Evolutionary conservation across 2,888 invertebrate genomes (phyloP).

Genomic region (Dugesia japonica): DNA sequence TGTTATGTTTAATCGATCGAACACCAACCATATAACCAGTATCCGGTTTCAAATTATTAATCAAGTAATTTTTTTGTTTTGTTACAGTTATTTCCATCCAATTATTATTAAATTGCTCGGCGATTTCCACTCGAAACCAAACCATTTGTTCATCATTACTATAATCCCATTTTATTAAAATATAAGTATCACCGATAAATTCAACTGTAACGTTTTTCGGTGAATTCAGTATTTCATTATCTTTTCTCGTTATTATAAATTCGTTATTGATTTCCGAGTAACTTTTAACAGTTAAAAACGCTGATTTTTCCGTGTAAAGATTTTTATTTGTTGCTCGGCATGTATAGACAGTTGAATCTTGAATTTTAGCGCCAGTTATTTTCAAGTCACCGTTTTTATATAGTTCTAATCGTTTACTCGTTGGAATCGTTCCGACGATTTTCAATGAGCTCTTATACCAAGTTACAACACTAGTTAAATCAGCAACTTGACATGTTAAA

Average conservation of each 20-base stretch:
- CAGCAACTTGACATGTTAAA: not conserved
- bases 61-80: not conserved
- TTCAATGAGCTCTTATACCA: not conserved
- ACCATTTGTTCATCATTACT: not conserved
- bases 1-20: not conserved
- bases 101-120: not conserved
- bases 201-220: not conserved
- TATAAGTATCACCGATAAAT: constrained; percentile 7
- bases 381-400: not conserved
- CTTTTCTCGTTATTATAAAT: not conserved
- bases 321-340: not conserved
- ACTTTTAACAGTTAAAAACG: not conserved
- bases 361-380: not conserved
- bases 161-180: not conserved
- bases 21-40: not conserved
- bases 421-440: not conserved
- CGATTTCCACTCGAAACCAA: constrained; percentile 9
- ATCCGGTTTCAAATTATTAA: not conserved
- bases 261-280: not conserved
- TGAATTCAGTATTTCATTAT: not conserved
- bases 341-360: not conserved
- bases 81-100: not conserved
- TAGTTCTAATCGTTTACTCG: not conserved
- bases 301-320: constrained; percentile 1
- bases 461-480: not conserved